These are phyloP conservation scores for Lutraria lutraria DNA, from an alignment of 2,888 invertebrate genomes.

Conservation along the genomic window DNA sequence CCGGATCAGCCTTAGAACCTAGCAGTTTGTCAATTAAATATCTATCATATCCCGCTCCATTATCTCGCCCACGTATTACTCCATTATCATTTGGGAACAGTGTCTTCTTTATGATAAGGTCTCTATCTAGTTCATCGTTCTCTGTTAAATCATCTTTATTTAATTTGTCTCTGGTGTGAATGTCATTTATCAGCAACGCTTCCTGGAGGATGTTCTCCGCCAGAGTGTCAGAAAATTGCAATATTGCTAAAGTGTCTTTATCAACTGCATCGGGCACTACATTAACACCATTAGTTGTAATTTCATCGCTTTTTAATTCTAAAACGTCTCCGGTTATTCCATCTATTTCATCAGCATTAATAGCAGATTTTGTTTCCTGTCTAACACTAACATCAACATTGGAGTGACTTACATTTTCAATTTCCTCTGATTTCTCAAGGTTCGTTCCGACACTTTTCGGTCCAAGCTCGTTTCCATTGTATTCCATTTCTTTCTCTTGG, in stretches of 20 bases:
- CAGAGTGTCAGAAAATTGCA: slow-evolving; percentile 42
- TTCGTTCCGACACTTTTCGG: background rate
- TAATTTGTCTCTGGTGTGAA: slow-evolving; percentile 47
- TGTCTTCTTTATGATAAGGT: slow-evolving; percentile 9
- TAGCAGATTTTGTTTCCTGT: background rate
- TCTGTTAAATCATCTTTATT: slow-evolving; percentile 14
- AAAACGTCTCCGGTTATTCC: background rate
- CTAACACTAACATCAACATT: background rate
- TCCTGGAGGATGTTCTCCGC: slow-evolving; percentile 59
- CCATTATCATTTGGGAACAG: slow-evolving; percentile 24
- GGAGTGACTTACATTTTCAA: too few species aligned
- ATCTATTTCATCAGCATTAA: background rate
- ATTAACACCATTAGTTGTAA: background rate
- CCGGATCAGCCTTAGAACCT: slow-evolving; percentile 56
- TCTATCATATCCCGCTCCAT: slow-evolving; percentile 52
- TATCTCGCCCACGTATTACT: background rate
- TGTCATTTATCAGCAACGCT: slow-evolving; percentile 61
- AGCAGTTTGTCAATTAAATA: slow-evolving; percentile 57
- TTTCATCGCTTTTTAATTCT: background rate
- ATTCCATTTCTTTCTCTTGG: background rate
- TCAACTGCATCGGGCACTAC: slow-evolving; percentile 29
- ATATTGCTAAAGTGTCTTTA: slow-evolving; percentile 37
- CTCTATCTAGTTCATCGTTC: background rate
- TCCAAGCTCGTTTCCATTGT: background rate
- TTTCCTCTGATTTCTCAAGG: background rate